A percentile compares a stretch with the other conserved stretches of the same genome.
phyloP scores from a whole-genome alignment of 30 jellyfish, hydroid and myxozoan genomes.

The Sanderia malayensis region DNA sequence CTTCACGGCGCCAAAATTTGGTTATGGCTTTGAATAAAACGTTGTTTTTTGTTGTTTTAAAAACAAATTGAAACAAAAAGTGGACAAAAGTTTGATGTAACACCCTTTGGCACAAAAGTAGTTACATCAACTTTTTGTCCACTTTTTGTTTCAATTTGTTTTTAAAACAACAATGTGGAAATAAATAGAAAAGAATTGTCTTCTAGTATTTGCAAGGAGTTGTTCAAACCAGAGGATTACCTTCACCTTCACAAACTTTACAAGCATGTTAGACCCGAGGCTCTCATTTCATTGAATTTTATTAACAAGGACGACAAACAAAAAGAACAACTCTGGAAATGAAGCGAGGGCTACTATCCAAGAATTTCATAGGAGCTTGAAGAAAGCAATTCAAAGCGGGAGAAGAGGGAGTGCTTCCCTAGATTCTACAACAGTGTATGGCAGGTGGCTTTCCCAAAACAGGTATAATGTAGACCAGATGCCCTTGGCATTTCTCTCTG shows the following conservation, averaged over 20 bases:
- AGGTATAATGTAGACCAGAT: neutral
- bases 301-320: neutral
- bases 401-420: neutral
- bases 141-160: too few relatives aligned
- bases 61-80: neutral
- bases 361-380: neutral
- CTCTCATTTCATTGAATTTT: neutral
- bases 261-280: neutral
- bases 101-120: too few relatives aligned
- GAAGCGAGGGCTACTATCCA: conserved; percentile 2
- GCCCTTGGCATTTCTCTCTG: neutral
- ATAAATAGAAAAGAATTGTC: neutral
- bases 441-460: neutral
- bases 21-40: neutral
- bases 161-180: neutral
- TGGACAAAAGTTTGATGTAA: neutral
- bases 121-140: too few relatives aligned
- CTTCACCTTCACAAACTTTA: neutral
- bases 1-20: neutral
- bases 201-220: neutral
- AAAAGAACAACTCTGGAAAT: neutral
- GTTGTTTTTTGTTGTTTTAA: neutral
- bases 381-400: neutral
- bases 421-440: neutral
- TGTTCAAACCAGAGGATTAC: neutral